Conservation (phyloP, 1,140 invertebrate species). For the Rhynchophorus ferrugineus region DNA sequence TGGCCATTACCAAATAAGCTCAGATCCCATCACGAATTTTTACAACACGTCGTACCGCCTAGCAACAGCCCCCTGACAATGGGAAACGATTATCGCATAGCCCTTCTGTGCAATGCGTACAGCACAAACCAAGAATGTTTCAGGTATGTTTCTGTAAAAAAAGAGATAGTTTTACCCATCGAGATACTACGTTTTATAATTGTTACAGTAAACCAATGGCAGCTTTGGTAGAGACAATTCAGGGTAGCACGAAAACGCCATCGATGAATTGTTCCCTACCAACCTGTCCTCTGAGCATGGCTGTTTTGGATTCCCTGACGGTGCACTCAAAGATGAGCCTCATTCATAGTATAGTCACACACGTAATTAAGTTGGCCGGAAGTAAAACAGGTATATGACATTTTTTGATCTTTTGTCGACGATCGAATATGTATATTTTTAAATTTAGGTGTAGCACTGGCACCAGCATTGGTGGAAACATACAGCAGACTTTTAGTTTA, state of each 20-base stretch:
- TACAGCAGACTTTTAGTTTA: conserved; percentile 90
- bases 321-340: conserved; percentile 96
- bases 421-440: neutral
- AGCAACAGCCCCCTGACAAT: conserved; percentile 57
- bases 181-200: neutral
- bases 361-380: conserved; percentile 81
- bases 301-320: conserved; percentile 83
- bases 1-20: conserved; percentile 74
- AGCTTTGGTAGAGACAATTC: conserved; percentile 74
- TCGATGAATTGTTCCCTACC: conserved; percentile 46
- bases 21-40: conserved; percentile 78
- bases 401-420: neutral
- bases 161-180: conserved; percentile 28
- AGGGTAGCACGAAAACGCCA: conserved; percentile 61
- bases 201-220: conserved; percentile 36
- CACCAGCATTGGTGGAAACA: conserved; percentile 90
- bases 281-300: conserved; percentile 83
- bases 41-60: conserved; percentile 73
- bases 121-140: conserved; percentile 83
- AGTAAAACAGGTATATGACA: conserved; percentile 60
- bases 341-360: conserved; percentile 88
- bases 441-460: conserved; percentile 49
- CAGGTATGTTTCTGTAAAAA: conserved; percentile 25
- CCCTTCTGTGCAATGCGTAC: conserved; percentile 90
- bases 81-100: conserved; percentile 81